phyloP scores from a whole-genome alignment of 2,113 vertebrate species.

The Podarcis raffonei region DNA sequence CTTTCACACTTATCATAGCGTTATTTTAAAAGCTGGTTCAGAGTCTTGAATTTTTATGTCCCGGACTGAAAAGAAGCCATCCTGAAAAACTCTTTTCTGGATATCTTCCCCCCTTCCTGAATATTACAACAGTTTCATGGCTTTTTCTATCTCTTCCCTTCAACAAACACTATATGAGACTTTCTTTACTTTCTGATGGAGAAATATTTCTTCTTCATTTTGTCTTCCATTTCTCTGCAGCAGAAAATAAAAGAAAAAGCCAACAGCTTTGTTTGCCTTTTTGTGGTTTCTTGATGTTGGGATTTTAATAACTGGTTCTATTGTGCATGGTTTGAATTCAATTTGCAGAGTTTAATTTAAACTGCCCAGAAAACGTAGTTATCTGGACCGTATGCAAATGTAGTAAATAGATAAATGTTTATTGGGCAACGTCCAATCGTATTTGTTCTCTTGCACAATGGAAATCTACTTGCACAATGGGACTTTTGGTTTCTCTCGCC shows the following conservation, averaged over 20 bases:
- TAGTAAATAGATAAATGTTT: neutral
- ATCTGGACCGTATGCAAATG: neutral
- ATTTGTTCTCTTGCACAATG: too few species aligned
- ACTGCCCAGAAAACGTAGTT: neutral
- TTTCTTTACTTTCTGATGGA: neutral
- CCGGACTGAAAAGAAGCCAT: neutral
- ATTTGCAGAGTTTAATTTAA: neutral
- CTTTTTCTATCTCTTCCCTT: rapidly evolving
- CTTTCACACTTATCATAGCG: neutral
- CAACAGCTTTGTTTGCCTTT: neutral
- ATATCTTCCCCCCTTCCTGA: neutral
- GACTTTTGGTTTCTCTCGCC: too few species aligned
- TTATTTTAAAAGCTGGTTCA: neutral
- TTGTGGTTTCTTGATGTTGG: neutral
- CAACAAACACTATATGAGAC: neutral
- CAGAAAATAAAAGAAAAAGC: neutral
- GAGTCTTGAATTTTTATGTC: neutral
- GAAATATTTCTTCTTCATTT: constrained; percentile 13
- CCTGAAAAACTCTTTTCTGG: neutral
- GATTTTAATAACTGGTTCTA: neutral
- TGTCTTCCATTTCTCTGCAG: neutral
- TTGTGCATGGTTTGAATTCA: neutral
- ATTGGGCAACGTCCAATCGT: too few species aligned
- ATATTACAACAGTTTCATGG: neutral
- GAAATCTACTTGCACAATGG: too few species aligned